These are phyloP conservation scores for Danaus chrysippus DNA, from an alignment of 2,888 invertebrate genomes.

Conservation along the genomic window DNA sequence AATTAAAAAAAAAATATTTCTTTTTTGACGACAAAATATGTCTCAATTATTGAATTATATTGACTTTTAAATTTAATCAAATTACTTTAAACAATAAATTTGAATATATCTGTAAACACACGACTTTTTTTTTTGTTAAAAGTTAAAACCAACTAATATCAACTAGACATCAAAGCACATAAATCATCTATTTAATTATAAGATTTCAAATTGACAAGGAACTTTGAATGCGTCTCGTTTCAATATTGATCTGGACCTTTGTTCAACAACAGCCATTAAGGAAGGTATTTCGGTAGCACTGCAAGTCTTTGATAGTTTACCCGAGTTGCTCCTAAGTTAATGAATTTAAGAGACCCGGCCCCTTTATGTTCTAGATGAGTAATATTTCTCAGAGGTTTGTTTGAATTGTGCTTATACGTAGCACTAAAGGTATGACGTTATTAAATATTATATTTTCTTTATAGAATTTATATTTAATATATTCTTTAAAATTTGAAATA, in stretches of 20 bases:
- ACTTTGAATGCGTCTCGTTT: neutral
- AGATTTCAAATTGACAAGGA: neutral
- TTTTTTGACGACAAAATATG: too few species aligned
- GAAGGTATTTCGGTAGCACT: conserved; percentile 13
- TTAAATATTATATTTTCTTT: too few species aligned
- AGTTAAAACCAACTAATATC: neutral
- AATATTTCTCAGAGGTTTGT: conserved; percentile 8
- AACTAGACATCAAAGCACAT: neutral
- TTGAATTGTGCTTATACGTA: neutral
- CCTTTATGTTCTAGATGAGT: conserved; percentile 11
- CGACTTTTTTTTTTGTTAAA: neutral
- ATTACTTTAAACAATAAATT: too few species aligned
- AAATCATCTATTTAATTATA: neutral
- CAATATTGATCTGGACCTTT: conserved; percentile 5
- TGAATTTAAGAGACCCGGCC: conserved; percentile 26
- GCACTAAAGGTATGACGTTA: too few species aligned
- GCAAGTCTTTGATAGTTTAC: conserved; percentile 20
- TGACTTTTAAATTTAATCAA: too few species aligned
- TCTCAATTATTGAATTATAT: too few species aligned
- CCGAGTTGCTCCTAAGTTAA: conserved; percentile 22
- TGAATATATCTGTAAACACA: too few species aligned
- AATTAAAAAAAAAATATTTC: too few species aligned
- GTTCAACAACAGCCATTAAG: conserved; percentile 13
- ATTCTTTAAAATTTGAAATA: too few species aligned
- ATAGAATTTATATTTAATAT: too few species aligned